Base-by-base conservation (phyloP, 1,140 invertebrate genomes). In the Ectropis grisescens region DNA sequence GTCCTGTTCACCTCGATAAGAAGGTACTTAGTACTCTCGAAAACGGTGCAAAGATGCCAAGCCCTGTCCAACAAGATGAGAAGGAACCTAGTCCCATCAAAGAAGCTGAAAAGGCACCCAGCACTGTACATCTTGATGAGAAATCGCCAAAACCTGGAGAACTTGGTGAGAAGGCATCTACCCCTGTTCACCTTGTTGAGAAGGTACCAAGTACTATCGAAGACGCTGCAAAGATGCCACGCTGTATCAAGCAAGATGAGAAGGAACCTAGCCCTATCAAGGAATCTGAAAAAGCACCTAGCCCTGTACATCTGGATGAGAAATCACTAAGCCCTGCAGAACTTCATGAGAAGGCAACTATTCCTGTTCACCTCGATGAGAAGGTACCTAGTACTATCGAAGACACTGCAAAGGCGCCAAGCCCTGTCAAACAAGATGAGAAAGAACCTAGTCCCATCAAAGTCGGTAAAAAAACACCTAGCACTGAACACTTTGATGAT, bases 61-160 rank as follows among this genome's bases (percentile, higher is more conserved):
- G 33, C n/a, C 19, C 25, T 28, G 35, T 11, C 8, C 13, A 34
- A 15, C 2, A 24, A 25, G 29, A 31, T 31, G 23, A 26, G 13
- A 39, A 35, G 10, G n/a, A 6, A 10, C 10, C 24, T 26, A 26
- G 6, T 10, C 24, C 24, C 10, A 10, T 25, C 4, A 14, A 10
- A 9, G 2, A 13, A 31, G 29, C 25, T 30, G 15, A 26, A 23
- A 36, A 35, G 10, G 24, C 4, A 26, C 2, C 24, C 2, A 26
- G 24, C 24, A 4, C n/a, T n/a, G 6, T 10, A 2, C 4, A 4
- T 6, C 4, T 7, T 6, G 24, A 2, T 3, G 4, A 2, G 4
- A 26, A 26, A 10, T 2, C 10, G 10, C 10, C n/a, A 6, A 26
- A n/a, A n/a, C n/a, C n/a, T n/a, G n/a, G n/a, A 22, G 19, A 22